A percentile compares a stretch with the other conserved stretches of the same genome.
These are phyloP conservation scores for Haliaeetus leucogaster DNA, from an alignment of 2,113 vertebrate species.

Conservation along the genomic window DNA sequence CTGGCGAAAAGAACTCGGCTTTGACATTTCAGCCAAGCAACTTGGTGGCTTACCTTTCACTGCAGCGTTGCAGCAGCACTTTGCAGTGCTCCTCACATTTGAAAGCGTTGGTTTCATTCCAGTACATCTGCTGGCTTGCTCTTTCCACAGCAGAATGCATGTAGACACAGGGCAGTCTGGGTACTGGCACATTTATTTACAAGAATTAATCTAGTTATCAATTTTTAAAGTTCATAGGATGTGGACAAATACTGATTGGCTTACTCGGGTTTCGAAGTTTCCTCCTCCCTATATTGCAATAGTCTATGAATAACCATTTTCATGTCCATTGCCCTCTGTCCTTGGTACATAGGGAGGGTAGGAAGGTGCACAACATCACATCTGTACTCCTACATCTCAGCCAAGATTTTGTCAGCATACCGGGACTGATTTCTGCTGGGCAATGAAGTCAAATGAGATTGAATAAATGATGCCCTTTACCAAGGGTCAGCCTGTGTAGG, in stretches of 20 bases:
- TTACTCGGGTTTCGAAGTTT: background rate
- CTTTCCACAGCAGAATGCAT: rapidly evolving
- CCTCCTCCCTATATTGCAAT: background rate
- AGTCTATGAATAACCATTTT: background rate
- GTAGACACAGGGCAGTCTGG: background rate
- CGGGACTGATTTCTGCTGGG: background rate
- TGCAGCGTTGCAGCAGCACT: background rate
- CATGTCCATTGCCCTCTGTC: background rate
- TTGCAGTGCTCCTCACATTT: background rate
- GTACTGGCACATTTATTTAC: rapidly evolving
- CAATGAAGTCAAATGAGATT: background rate
- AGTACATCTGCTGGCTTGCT: background rate
- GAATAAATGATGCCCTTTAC: no score
- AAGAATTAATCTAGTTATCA: background rate
- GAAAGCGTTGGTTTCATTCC: background rate
- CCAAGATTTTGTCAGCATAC: background rate
- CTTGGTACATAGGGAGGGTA: background rate
- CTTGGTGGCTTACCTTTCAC: background rate
- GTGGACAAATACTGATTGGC: background rate
- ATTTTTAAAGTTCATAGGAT: background rate
- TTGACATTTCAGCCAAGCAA: rapidly evolving
- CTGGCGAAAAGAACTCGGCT: background rate
- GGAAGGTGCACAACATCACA: background rate
- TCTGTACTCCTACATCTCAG: background rate
- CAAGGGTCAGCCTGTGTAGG: background rate